Evolutionary conservation across 2,113 vertebrate genomes (phyloP), one percentile per base, ranked within the genome.

Genomic region (Gorsachius goisagi): DNA sequence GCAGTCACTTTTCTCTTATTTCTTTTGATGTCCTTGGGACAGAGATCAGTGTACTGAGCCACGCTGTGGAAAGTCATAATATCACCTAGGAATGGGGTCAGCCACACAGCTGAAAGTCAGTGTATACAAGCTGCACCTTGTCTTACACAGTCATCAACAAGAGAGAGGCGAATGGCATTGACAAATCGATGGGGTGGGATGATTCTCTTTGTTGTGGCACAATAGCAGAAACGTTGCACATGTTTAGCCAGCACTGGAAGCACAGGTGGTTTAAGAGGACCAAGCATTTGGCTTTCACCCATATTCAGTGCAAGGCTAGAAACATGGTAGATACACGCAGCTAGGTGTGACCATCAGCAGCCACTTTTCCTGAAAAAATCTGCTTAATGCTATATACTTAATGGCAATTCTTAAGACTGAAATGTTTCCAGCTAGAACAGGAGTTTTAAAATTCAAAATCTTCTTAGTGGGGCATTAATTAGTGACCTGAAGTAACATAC

Each of bases 111-210:
- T 84, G 62, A 56, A 21, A 62, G 44, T 35, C 64, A 13, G 45
- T 2, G 21, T 30, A 2, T 3, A 32, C 9, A 28, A 18, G 44
- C 63, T 69, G 74, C 53, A 26, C 6, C 0, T 35, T n/a, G 9
- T 52, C 69, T 35, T n/a, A 49, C 20, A 71, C 7, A 80, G 52
- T 16, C 10, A 44, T n/a, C 52, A 59, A 10, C 26, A 37, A 64
- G 74, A 60, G 59, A 55, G 24, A 60, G 58, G 26, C 1, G 30
- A 77, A 50, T 3, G 1, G 49, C 22, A 30, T 1, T 5, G 68
- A 15, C 35, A 52, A 12, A 62, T 2, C 1, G 1, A 10, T 14
- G 56, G 12, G 35, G 11, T 50, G 66, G 45, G 41, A 45, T n/a
- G 33, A n/a, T 21, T 60, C 52, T 63, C 41, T 24, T 44, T 53